Base-by-base conservation (phyloP, 2,888 invertebrate species). In the Auanema sp. region DNA sequence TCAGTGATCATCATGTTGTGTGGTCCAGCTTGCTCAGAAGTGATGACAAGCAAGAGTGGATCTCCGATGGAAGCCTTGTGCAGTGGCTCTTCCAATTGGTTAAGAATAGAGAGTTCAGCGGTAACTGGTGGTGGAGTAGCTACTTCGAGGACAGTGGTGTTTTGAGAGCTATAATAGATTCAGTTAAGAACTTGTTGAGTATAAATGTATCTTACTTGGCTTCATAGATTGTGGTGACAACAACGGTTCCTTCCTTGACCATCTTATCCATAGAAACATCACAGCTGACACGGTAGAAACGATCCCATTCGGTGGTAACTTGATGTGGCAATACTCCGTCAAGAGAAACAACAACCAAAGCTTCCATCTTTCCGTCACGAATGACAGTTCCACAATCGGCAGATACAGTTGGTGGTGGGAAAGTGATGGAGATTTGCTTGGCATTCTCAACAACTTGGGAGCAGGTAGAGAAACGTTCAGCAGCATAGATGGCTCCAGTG, bases 1-100 rank as follows among this genome's bases (percentile, higher is more conserved):
- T 83, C 83, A 58, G 84, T 80, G 40, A 83, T 69, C 83, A 83
- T 83, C 83, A 83, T 84, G 66, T 83, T 84, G 71, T 81, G 80
- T 8, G 83, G 83, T 23, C 83, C 83, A 52, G 83, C 82, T 67
- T 83, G 83, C 18, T 81, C 82, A 16, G 78, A 78, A 47, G 78
- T 76, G 65, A 81, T 77, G 18, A 81, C 79, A 57, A 83, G 61
- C 43, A 76, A 65, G 3, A 83, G 69, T 60, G 78, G 79, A 55
- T 84, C 81, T 54, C 83, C 83, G 61, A 83, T 83, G 16, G 81
- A 76, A 8, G 83, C 79, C 64, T 78, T 79, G 50, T 77, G 76
- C 50, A 83, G 72, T 44, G 79, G 77, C 61, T 79, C 76, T 41
- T 81, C 80, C 33, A 75, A 56, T 43, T 75, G 75, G 66, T 83